phyloP scores from a whole-genome alignment of 2,797 vertebrate genomes.

The Takifugu ocellatus region DNA sequence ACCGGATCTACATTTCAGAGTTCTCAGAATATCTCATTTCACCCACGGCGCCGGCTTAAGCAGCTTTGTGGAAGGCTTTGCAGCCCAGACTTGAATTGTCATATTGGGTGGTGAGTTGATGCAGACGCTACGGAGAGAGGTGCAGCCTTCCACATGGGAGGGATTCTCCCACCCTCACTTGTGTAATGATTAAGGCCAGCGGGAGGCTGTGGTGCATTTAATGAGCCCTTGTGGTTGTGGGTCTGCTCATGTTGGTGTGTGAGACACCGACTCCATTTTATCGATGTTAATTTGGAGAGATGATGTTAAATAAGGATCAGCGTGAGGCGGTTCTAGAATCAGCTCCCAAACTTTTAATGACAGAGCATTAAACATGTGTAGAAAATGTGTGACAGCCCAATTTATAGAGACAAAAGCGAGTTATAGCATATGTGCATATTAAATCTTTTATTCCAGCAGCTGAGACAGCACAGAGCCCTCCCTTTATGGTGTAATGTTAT shows the following conservation, averaged over 20 bases:
- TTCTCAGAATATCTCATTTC: slow-evolving; percentile 33
- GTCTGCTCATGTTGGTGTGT: slow-evolving; percentile 18
- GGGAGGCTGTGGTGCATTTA: slow-evolving; percentile 11
- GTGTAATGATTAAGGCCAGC: slow-evolving; percentile 17
- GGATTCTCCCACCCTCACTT: slow-evolving; percentile 22
- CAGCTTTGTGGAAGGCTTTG: slow-evolving; percentile 11
- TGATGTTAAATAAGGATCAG: neutral
- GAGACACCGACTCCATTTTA: slow-evolving; percentile 5
- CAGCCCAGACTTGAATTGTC: slow-evolving; percentile 5
- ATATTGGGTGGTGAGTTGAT: slow-evolving; percentile 32
- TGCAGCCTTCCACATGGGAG: slow-evolving; percentile 27
- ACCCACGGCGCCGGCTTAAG: slow-evolving; percentile 41
- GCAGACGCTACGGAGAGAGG: slow-evolving; percentile 21
- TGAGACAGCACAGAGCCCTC: too few species aligned
- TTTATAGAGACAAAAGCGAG: too few species aligned
- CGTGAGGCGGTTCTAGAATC: neutral
- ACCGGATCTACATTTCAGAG: slow-evolving; percentile 48
- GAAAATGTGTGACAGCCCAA: too few species aligned
- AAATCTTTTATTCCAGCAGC: too few species aligned
- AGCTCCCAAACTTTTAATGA: too few species aligned
- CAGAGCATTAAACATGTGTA: too few species aligned
- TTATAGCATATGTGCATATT: too few species aligned
- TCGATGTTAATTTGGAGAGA: slow-evolving; percentile 8
- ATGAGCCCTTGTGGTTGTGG: slow-evolving; percentile 4
- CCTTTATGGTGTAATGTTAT: too few species aligned